Conservation (phyloP, 2,797 vertebrate genomes). For the Epinephelus coioides region DNA sequence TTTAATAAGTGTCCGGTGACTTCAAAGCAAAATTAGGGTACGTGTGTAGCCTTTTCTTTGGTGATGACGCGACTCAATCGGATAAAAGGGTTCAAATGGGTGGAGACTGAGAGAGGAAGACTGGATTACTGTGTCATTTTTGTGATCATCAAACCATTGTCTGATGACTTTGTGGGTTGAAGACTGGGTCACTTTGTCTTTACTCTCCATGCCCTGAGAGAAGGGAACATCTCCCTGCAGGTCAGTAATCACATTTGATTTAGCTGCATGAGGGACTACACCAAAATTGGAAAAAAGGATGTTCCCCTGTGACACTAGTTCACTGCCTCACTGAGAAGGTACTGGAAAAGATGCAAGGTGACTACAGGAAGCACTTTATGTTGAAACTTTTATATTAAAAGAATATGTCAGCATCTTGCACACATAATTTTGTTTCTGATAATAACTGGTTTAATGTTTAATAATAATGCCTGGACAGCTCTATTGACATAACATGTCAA, state of each 20-base stretch:
- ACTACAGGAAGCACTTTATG: not conserved
- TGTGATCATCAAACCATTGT: conserved; percentile 23
- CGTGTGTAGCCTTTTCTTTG: conserved; percentile 3
- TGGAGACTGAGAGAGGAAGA: conserved; percentile 19
- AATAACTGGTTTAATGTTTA: not conserved
- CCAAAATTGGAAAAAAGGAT: not conserved
- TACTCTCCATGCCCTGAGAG: conserved; percentile 23
- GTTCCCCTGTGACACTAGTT: not conserved
- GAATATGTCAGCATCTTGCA: not conserved
- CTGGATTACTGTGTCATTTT: conserved; percentile 32
- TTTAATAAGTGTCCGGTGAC: not conserved
- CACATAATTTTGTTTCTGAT: not conserved
- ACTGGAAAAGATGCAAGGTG: not conserved
- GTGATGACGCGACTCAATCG: conserved; percentile 45
- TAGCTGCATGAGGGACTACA: not conserved
- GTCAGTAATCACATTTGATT: conserved; percentile 35
- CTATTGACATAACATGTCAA: not conserved
- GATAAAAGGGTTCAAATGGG: conserved; percentile 46
- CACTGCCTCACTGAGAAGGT: conserved; percentile 12
- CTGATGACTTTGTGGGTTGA: conserved; percentile 28
- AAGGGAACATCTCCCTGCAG: conserved; percentile 8
- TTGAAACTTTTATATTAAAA: not conserved
- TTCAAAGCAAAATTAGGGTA: not conserved
- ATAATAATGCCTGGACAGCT: not conserved
- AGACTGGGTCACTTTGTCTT: conserved; percentile 3